A percentile compares a stretch with the other conserved stretches of the same genome.
Evolutionary conservation across 2,888 invertebrate genomes (phyloP).

Genomic region (Ormyrus thymus): DNA sequence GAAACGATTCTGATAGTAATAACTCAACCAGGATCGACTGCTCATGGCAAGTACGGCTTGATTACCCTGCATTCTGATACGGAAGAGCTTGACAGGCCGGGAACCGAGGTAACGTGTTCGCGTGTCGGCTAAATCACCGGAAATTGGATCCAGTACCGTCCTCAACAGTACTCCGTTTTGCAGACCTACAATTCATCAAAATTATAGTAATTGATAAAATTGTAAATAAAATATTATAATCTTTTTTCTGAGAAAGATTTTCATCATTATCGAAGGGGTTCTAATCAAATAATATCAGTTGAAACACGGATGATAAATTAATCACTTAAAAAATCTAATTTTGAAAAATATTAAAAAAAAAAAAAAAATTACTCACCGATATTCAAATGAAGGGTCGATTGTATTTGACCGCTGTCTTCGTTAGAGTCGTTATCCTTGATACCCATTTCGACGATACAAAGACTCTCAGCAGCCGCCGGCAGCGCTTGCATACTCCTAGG

Average conservation of each 20-base stretch:
- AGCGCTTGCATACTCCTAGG: constrained; percentile 97
- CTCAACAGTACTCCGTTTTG: constrained; percentile 96
- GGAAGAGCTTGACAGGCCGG: constrained; percentile 95
- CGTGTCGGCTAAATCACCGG: constrained; percentile 97
- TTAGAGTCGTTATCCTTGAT: constrained; percentile 77
- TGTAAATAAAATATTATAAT: background rate
- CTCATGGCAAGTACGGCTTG: constrained; percentile 99
- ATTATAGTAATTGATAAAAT: background rate
- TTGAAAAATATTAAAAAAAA: constrained; percentile 4
- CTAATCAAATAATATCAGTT: constrained; percentile 53
- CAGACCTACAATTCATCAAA: constrained; percentile 76
- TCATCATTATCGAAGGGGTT: constrained; percentile 51
- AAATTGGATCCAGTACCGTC: constrained; percentile 95
- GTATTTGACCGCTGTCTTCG: constrained; percentile 79
- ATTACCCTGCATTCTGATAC: constrained; percentile 95
- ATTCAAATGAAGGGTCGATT: constrained; percentile 91
- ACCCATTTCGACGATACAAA: constrained; percentile 97
- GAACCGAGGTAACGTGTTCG: constrained; percentile 97
- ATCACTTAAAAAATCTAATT: constrained; percentile 41
- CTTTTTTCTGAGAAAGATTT: background rate
- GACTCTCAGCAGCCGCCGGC: constrained; percentile 96
- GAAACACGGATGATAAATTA: constrained; percentile 52
- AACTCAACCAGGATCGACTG: constrained; percentile 97
- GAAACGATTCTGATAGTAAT: constrained; percentile 97
- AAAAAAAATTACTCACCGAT: constrained; percentile 78